Base-by-base conservation (phyloP, 1,140 invertebrate species). In the Medauroidea extradentata region DNA sequence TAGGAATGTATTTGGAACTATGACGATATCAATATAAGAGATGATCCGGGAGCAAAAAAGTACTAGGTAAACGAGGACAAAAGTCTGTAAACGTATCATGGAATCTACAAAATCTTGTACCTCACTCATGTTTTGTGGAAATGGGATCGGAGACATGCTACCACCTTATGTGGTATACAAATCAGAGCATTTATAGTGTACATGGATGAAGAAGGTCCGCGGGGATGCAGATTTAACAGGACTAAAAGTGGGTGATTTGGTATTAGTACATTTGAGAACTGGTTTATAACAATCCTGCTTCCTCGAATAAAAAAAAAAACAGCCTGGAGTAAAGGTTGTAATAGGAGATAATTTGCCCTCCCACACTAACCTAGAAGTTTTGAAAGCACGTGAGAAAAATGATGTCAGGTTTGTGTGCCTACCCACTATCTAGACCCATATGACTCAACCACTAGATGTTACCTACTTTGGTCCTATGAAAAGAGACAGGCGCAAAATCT, bases 311-410 rank as follows among this genome's bases (percentile, higher is more conserved):
- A n/a, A n/a, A 4, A 66, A 65, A 63, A 64, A 56, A 41, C 27
- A 59, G 50, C 27, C n/a, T 71, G 74, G 27, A 72, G 73, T 8
- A 73, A 75, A 51, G n/a, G n/a, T n/a, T n/a, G n/a, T n/a, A n/a
- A n/a, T n/a, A n/a, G n/a, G n/a, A n/a, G n/a, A n/a, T n/a, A n/a
- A n/a, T n/a, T n/a, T n/a, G n/a, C n/a, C n/a, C n/a, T n/a, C n/a
- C n/a, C n/a, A n/a, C n/a, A n/a, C n/a, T n/a, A n/a, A n/a, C n/a
- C n/a, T n/a, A n/a, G n/a, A n/a, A n/a, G n/a, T n/a, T n/a, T n/a
- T n/a, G n/a, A n/a, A n/a, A n/a, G n/a, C n/a, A n/a, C n/a, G n/a
- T n/a, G n/a, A n/a, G n/a, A n/a, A n/a, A n/a, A n/a, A n/a, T n/a
- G n/a, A n/a, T n/a, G n/a, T n/a, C 38, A 57, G 49, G 16, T 70